Percentiles rank a stretch among this genome's conserved stretches.
These are phyloP conservation scores for Bacillus rossius DNA, from an alignment of 1,140 invertebrate species.

Conservation along the genomic window DNA sequence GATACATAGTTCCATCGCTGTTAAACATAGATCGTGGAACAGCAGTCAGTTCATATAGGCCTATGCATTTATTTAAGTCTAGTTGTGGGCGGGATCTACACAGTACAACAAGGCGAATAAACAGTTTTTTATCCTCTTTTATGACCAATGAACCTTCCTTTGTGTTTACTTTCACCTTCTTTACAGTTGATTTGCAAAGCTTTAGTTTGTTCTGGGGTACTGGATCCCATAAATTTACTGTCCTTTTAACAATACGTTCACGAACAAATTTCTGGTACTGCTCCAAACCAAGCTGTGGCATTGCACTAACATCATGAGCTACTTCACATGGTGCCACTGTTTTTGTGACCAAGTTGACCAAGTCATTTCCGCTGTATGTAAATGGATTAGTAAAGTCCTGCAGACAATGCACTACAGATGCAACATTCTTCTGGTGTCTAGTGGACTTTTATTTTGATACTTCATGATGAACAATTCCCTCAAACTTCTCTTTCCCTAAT, in stretches of 20 bases:
- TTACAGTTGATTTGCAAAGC: constrained; percentile 2
- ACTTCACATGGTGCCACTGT: constrained; percentile 7
- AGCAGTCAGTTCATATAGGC: constrained; percentile 2
- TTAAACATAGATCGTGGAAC: constrained; percentile 4
- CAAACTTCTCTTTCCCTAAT: not conserved
- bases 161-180: constrained; percentile 2
- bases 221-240: constrained; percentile 5
- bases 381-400: constrained; percentile 5
- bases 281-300: not conserved
- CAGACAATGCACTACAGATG: constrained; percentile 3
- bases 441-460: not conserved
- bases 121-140: constrained; percentile 9
- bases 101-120: constrained; percentile 7
- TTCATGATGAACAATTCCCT: constrained; percentile 2
- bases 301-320: constrained; percentile 3
- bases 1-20: constrained; percentile 3
- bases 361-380: not conserved
- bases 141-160: not conserved
- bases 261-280: constrained; percentile 8
- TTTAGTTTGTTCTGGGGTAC: constrained; percentile 5
- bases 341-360: not conserved
- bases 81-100: constrained; percentile 1
- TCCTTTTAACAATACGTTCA: constrained; percentile 1
- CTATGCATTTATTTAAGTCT: constrained; percentile 3
- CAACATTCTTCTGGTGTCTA: constrained; percentile 1